Conservation (phyloP, 37 sponge, comb jelly and placozoan species). For the Hexactinellida sp. region DNA sequence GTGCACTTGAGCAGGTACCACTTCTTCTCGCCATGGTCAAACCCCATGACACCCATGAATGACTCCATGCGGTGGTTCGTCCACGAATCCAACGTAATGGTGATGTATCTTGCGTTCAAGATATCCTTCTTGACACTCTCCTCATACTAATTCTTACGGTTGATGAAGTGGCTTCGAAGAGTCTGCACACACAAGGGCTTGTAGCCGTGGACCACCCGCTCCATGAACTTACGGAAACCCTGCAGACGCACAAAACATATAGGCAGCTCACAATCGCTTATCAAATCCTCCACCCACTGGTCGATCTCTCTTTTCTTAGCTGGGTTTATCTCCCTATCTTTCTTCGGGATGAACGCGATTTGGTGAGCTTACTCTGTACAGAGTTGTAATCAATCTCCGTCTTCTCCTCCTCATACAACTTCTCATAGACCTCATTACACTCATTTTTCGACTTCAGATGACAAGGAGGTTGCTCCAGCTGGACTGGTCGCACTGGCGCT, state of each 20-base stretch:
- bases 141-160: neutral
- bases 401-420: neutral
- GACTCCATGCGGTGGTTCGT: neutral
- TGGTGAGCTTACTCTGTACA: neutral
- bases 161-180: neutral
- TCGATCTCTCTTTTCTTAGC: no score
- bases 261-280: no score
- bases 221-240: no score
- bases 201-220: no score
- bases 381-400: neutral
- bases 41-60: neutral
- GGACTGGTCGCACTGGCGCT: neutral
- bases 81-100: neutral
- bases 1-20: neutral
- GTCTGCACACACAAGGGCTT: neutral
- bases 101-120: neutral
- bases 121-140: neutral
- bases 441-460: neutral
- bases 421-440: neutral
- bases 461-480: neutral
- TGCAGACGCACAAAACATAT: no score
- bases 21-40: neutral
- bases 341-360: neutral
- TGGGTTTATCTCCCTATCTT: neutral
- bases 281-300: no score